Conservation (phyloP, 2,797 vertebrate genomes). For the Merluccius polli region DNA sequence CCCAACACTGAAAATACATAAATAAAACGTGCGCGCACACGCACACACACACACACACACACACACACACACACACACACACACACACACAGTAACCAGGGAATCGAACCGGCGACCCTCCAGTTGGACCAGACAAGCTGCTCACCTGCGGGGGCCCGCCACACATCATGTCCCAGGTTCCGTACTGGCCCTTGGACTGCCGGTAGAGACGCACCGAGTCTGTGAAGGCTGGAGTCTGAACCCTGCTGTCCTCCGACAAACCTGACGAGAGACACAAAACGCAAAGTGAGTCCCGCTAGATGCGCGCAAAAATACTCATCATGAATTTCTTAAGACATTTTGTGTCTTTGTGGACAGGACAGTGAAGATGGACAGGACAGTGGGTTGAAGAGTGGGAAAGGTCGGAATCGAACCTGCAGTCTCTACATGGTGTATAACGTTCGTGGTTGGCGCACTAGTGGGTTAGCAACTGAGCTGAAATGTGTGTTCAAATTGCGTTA, state of each 20-base stretch:
- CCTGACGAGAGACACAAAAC: conserved; percentile 60
- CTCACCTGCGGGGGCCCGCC: conserved; percentile 84
- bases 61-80: neutral
- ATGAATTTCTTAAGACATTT: neutral
- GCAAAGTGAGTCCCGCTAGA: neutral
- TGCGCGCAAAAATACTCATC: neutral
- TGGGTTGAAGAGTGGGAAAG: no score
- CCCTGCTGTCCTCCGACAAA: conserved; percentile 83
- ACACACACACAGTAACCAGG: neutral
- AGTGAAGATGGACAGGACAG: no score
- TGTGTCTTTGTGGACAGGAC: neutral
- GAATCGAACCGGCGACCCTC: neutral
- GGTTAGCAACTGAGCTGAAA: no score
- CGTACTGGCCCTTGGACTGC: conserved; percentile 82
- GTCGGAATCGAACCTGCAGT: no score
- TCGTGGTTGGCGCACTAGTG: no score
- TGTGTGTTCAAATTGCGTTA: no score
- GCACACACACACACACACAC: no score
- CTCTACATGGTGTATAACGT: no score
- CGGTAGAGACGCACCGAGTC: conserved; percentile 88
- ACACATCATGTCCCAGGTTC: conserved; percentile 97
- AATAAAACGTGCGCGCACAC: no score
- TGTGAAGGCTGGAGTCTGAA: conserved; percentile 89
- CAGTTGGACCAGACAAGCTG: neutral
- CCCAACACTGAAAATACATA: neutral